Conservation (phyloP, 2,113 vertebrate species). For the Chelonoidis abingdonii region DNA sequence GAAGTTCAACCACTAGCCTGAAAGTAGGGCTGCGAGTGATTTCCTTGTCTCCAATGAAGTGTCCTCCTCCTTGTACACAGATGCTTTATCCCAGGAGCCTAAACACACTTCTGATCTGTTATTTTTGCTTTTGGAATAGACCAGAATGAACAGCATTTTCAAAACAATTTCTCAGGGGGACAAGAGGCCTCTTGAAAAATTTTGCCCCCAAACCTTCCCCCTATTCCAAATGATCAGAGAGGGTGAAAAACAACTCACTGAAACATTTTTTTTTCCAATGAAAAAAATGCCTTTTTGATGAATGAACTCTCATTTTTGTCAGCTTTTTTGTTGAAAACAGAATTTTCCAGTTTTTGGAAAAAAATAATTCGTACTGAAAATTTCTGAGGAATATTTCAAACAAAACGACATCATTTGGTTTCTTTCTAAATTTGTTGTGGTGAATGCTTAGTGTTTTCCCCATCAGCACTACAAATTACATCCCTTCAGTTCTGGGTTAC, state of each 20-base stretch:
- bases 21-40: background rate
- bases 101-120: background rate
- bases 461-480: background rate
- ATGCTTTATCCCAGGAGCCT: background rate
- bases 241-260: background rate
- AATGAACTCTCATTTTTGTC: background rate
- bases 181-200: too few species aligned
- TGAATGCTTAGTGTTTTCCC: background rate
- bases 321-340: background rate
- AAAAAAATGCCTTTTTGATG: background rate
- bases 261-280: background rate
- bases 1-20: background rate
- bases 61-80: too few species aligned
- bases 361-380: background rate
- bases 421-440: background rate
- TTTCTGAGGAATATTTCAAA: background rate
- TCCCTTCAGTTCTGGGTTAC: background rate
- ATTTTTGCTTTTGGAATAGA: conserved; percentile 2
- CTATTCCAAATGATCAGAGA: background rate
- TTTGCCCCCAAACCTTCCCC: background rate
- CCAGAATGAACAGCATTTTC: background rate
- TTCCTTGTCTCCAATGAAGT: background rate
- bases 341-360: background rate
- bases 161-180: background rate
- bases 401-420: background rate